Evolutionary conservation across 1,140 invertebrate species (phyloP).

Genomic region (Hormaphis cornu): DNA sequence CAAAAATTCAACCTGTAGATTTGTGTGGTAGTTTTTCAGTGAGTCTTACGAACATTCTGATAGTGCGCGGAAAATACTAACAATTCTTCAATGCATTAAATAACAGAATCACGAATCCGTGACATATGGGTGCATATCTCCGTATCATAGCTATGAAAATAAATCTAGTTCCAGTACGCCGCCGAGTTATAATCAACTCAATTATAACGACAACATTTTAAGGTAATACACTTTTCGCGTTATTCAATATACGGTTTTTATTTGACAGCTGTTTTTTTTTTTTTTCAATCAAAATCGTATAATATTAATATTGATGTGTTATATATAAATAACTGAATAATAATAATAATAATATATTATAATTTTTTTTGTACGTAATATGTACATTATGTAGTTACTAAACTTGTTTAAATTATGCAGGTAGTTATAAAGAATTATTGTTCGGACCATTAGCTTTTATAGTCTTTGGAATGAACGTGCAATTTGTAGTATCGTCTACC

Average conservation of each 20-base stretch:
- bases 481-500: too few species aligned
- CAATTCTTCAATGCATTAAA: background rate
- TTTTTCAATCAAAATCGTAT: background rate
- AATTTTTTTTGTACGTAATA: too few species aligned
- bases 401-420: too few species aligned
- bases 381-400: too few species aligned
- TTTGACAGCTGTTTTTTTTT: slow-evolving; percentile 16
- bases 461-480: too few species aligned
- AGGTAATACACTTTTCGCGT: slow-evolving; percentile 41
- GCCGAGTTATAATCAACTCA: slow-evolving; percentile 74
- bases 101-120: slow-evolving; percentile 64
- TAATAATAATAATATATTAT: too few species aligned
- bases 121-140: slow-evolving; percentile 75
- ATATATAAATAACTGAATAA: too few species aligned
- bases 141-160: slow-evolving; percentile 72
- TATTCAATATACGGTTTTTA: background rate
- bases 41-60: slow-evolving; percentile 37
- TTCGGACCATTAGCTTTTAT: too few species aligned
- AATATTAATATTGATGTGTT: background rate
- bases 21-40: slow-evolving; percentile 42
- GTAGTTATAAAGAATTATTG: too few species aligned
- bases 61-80: background rate
- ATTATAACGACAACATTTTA: slow-evolving; percentile 77
- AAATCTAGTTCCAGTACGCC: slow-evolving; percentile 72
- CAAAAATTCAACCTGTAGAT: background rate